A percentile compares a stretch with the other conserved stretches of the same genome.
Evolutionary conservation across 92 coral and sea anemone species (phyloP).

Genomic region (Paragorgia papillata): DNA sequence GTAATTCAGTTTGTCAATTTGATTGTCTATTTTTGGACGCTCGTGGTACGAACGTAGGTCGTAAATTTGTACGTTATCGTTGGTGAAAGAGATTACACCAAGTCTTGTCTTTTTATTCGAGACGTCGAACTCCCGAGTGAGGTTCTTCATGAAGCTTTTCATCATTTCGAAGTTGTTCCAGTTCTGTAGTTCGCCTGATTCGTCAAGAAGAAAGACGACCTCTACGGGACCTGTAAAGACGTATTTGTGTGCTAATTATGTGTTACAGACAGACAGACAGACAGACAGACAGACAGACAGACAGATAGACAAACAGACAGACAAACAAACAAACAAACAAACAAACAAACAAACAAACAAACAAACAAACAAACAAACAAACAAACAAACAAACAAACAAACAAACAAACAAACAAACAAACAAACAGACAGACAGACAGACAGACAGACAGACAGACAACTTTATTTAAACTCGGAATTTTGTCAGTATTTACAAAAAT

Average conservation of each 20-base stretch:
- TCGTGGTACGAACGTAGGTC: constrained; percentile 33
- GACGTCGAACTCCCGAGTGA: constrained; percentile 16
- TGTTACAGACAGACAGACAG: neutral
- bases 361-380: neutral
- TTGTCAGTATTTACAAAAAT: too few relatives aligned
- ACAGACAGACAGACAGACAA: neutral
- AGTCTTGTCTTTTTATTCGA: constrained; percentile 21
- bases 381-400: neutral
- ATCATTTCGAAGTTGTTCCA: constrained; percentile 32
- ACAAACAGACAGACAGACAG: neutral
- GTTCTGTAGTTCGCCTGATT: constrained; percentile 19
- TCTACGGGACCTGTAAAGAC: neutral
- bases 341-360: neutral
- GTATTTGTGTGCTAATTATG: neutral
- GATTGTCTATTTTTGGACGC: neutral
- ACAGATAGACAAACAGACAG: neutral
- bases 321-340: neutral
- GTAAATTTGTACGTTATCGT: constrained; percentile 2
- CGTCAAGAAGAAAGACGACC: constrained; percentile 15
- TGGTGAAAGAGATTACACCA: constrained; percentile 17
- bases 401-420: too few relatives aligned
- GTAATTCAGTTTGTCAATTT: constrained; percentile 22
- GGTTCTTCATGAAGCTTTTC: constrained; percentile 23
- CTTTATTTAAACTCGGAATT: too few relatives aligned
- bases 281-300: neutral